phyloP scores from a whole-genome alignment of 2,113 vertebrate genomes.

The Ochotona princeps region DNA sequence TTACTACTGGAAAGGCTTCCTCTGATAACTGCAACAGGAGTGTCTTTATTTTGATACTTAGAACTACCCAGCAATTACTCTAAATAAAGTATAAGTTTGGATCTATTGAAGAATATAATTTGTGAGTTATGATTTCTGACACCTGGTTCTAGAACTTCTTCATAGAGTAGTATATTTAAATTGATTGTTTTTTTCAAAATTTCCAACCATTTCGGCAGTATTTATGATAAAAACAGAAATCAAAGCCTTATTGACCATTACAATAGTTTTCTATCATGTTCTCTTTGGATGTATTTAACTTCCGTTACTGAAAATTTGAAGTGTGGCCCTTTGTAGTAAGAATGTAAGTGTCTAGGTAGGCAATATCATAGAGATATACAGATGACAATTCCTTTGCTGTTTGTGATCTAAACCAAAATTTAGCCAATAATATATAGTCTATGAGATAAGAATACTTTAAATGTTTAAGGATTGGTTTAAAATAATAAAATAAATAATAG shows the following conservation, averaged over 20 bases:
- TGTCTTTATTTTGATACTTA: neutral
- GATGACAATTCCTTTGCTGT: neutral
- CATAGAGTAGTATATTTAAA: neutral
- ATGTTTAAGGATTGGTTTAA: neutral
- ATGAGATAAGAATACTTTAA: neutral
- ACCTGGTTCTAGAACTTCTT: neutral
- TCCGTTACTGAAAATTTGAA: neutral
- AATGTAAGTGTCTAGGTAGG: neutral
- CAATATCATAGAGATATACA: no score
- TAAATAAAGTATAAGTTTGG: neutral
- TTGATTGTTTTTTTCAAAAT: neutral
- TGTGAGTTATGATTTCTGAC: neutral
- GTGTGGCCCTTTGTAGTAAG: neutral
- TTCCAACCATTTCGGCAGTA: neutral
- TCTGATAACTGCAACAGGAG: neutral
- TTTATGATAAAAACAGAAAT: neutral
- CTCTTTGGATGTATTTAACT: conserved; percentile 22
- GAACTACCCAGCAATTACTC: neutral
- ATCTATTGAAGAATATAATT: neutral
- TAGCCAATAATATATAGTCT: neutral
- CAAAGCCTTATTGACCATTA: neutral
- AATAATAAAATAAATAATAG: neutral
- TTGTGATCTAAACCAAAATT: neutral
- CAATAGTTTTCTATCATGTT: neutral
- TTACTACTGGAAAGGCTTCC: neutral